These are phyloP conservation scores for Gasteruption jaculator DNA, from an alignment of 2,888 invertebrate species.

Conservation along the genomic window DNA sequence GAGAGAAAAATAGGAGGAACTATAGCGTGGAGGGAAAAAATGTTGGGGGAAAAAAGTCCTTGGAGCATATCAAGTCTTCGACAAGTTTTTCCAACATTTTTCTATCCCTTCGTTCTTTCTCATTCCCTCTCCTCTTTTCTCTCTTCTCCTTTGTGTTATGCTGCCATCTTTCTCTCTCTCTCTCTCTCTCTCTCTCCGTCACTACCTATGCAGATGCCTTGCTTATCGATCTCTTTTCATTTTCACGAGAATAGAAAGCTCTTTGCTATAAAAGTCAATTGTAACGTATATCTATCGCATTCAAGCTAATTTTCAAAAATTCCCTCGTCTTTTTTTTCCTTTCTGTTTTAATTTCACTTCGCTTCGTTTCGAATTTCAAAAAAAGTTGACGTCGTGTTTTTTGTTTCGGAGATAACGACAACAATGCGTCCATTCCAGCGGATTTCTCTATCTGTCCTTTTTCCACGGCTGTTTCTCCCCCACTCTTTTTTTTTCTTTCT, in stretches of 20 bases:
- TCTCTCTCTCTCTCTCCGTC: constrained; percentile 9
- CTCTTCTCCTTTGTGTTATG: constrained; percentile 25
- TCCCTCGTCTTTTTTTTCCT: background rate
- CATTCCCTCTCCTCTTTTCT: background rate
- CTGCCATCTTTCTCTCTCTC: constrained; percentile 18
- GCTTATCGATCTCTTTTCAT: no score
- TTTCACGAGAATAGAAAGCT: no score
- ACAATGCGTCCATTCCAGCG: no score
- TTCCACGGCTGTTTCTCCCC: background rate
- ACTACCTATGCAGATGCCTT: no score
- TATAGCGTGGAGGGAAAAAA: constrained; percentile 6
- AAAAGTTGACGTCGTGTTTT: no score
- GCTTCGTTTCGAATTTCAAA: no score
- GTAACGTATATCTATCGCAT: no score
- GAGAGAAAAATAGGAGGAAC: constrained; percentile 5
- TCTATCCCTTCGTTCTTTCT: no score
- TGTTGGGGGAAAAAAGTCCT: constrained; percentile 1
- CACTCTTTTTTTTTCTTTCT: constrained; percentile 9
- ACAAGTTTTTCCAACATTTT: no score
- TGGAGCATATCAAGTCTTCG: no score
- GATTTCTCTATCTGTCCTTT: background rate
- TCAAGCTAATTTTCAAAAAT: constrained; percentile 2
- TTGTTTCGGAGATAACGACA: no score
- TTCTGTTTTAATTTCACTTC: constrained; percentile 5
- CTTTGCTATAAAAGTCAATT: no score